phyloP scores from a whole-genome alignment of 2,888 invertebrate genomes.

The Leptarthrus brevirostris region DNA sequence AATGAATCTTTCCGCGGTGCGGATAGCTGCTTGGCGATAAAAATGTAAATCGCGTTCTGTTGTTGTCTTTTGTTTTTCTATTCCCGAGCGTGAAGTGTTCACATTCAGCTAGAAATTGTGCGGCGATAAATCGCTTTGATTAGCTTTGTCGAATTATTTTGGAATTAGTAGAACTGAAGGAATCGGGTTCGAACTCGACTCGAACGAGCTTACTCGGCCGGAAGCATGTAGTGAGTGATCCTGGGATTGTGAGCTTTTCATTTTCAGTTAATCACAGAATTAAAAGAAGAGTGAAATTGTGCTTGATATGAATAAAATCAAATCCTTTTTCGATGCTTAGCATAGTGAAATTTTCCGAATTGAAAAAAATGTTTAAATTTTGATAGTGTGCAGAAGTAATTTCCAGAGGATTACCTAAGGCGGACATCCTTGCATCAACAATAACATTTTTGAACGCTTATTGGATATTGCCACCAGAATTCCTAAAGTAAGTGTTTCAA shows the following conservation, averaged over 20 bases:
- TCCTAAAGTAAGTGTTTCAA: not conserved
- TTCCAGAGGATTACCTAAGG: not conserved
- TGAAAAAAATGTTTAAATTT: not conserved
- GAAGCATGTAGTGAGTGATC: conserved; percentile 26
- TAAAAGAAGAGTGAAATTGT: not conserved
- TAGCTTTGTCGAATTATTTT: not conserved
- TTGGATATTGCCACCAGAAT: not conserved
- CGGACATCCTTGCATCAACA: not conserved
- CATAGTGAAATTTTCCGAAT: conserved; percentile 13
- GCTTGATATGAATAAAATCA: not conserved
- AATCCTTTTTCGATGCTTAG: not conserved
- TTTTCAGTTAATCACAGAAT: conserved; percentile 7
- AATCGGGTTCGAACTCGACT: not conserved
- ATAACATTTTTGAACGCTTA: not conserved
- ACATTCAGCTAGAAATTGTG: not conserved
- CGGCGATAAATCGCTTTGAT: not conserved
- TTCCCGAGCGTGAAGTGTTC: conserved; percentile 28
- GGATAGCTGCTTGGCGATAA: conserved; percentile 14
- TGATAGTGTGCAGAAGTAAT: not conserved
- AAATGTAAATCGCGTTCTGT: conserved; percentile 17
- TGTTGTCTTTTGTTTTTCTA: conserved; percentile 20
- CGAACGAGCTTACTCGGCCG: not conserved
- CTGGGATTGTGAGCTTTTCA: conserved; percentile 30
- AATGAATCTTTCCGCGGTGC: conserved; percentile 32
- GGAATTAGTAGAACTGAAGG: not conserved